Conservation (phyloP, 2,113 vertebrate genomes). For the Phocoena sinus region DNA sequence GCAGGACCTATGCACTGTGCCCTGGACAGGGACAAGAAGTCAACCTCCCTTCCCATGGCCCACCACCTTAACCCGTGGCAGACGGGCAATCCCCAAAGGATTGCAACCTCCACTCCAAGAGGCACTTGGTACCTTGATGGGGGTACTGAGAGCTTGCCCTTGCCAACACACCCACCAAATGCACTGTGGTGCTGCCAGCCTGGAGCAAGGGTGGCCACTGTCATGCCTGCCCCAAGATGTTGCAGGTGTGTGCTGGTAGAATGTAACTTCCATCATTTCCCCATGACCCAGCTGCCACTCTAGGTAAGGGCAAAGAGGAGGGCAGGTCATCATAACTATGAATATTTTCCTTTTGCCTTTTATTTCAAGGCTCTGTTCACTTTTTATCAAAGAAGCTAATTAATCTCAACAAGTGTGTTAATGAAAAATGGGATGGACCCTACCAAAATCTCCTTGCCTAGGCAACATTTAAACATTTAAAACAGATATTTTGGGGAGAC, state of each 20-base stretch:
- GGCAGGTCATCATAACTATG: background rate
- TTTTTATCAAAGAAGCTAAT: background rate
- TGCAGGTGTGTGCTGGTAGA: background rate
- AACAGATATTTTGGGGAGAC: background rate
- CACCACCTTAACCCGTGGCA: background rate
- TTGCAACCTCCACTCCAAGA: background rate
- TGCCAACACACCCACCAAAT: background rate
- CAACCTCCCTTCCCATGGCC: background rate
- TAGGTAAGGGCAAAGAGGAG: background rate
- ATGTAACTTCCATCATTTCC: background rate
- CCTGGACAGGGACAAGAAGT: background rate
- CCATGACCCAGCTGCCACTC: background rate
- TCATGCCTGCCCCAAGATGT: background rate
- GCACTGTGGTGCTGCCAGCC: background rate
- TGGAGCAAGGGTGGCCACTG: background rate
- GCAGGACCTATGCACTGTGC: background rate
- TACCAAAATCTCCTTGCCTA: background rate
- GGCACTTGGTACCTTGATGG: background rate
- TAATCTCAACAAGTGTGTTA: background rate
- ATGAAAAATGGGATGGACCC: background rate
- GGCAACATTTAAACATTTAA: background rate
- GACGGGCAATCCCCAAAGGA: background rate
- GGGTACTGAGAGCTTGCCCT: background rate
- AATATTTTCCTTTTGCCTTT: background rate
- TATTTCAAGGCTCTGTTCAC: background rate